phyloP scores from a whole-genome alignment of 1,140 invertebrate genomes.

The Propsilocerus akamusi region DNA sequence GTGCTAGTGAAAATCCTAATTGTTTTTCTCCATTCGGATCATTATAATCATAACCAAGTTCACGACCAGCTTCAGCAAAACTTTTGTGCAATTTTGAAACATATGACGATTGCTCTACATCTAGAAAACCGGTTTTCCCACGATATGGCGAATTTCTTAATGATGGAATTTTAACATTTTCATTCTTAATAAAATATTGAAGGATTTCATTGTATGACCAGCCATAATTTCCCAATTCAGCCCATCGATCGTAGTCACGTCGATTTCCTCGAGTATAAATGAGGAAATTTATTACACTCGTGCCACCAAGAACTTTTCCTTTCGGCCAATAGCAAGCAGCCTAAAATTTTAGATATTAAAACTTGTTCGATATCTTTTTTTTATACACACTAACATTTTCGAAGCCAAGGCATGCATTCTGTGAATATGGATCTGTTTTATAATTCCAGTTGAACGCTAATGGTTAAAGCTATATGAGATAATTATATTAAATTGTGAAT shows the following conservation, averaged over 20 bases:
- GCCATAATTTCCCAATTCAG: slow-evolving; percentile 22
- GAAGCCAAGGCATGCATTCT: slow-evolving; percentile 41
- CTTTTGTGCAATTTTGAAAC: slow-evolving; percentile 56
- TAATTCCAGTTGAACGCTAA: slow-evolving; percentile 62
- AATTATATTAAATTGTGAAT: background rate
- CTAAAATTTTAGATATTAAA: no score
- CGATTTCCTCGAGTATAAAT: slow-evolving; percentile 31
- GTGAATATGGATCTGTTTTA: slow-evolving; percentile 45
- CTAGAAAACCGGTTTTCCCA: slow-evolving; percentile 55
- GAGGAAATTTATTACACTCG: slow-evolving; percentile 32
- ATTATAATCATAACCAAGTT: slow-evolving; percentile 19
- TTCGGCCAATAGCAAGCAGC: slow-evolving; percentile 42
- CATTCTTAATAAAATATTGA: slow-evolving; percentile 23
- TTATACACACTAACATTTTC: no score
- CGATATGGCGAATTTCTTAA: slow-evolving; percentile 45
- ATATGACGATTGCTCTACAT: slow-evolving; percentile 67
- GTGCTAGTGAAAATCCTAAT: slow-evolving; percentile 43
- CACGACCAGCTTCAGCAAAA: slow-evolving; percentile 16
- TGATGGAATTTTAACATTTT: slow-evolving; percentile 17
- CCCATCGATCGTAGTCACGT: slow-evolving; percentile 30
- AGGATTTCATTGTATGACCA: slow-evolving; percentile 21
- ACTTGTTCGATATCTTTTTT: no score
- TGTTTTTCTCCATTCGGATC: slow-evolving; percentile 42
- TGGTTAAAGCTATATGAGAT: no score
- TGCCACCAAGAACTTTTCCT: slow-evolving; percentile 31